Evolutionary conservation across 2,797 vertebrate species (phyloP), one percentile per base, ranked within the genome.

Genomic region (Fratercula arctica): DNA sequence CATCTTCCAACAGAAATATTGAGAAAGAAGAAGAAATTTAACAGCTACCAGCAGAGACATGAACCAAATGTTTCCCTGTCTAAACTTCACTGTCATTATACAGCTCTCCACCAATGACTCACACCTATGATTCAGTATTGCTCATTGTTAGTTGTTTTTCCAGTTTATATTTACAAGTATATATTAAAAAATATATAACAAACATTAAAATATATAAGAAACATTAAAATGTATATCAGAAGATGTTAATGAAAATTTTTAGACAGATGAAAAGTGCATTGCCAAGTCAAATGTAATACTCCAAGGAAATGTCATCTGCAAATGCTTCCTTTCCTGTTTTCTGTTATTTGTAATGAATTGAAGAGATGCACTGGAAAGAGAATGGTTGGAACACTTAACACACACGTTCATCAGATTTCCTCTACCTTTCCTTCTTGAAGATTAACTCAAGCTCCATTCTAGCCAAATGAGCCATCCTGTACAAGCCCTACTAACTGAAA

Each of bases 1-100:
- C 18, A 72, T 46, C 21, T 77, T 83, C 51, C 82, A 74, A 57
- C 10, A 87, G 43, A 93, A 86, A 80, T 60, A 50, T 3, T 67
- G 48, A 90, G 29, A 61, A 82, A 86, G n/a, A 86, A 85, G 29
- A 69, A 82, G 50, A 93, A 92, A 93, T 77, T n/a, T 33, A 76
- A 74, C 29, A 94, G 67, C 74, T 70, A 70, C 10, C 2, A 41
- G 67, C 76, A 85, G n/a, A 89, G 43, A 93, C 13, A 63, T 0
- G 2, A 89, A 80, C 33, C 21, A 80, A 93, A 80, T 18, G 13
- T 60, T 64, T 87, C 56, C 16, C 16, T 87, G 83, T 78, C 68
- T 75, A 35, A 91, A 91, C 31, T 66, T 87, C 57, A 60, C 16
- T 64, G 37, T 31, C 48, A 25, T 76, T 91, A 87, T 14, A 87